A percentile compares a stretch with the other conserved stretches of the same genome.
Evolutionary conservation across 2,797 vertebrate genomes (phyloP).

Genomic region (Dryobates pubescens): DNA sequence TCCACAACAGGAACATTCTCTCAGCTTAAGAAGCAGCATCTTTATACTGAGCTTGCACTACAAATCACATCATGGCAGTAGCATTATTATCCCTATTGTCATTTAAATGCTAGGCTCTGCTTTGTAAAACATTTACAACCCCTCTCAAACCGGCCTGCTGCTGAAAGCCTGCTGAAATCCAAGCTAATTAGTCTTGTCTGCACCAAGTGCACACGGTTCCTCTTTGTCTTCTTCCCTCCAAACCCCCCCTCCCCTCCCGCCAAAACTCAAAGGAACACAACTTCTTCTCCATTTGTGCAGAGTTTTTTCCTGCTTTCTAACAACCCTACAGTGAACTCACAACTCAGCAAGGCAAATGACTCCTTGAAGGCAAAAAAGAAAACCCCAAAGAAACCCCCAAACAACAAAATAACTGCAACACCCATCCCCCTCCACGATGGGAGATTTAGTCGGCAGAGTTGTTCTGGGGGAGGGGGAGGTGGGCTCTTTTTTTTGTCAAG

Average conservation of each 20-base stretch:
- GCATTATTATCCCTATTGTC: no score
- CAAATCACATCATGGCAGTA: not conserved
- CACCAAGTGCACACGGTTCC: conserved; percentile 16
- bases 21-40: conserved; percentile 3
- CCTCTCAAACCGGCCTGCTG: conserved; percentile 21
- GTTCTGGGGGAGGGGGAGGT: not conserved
- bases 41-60: conserved; percentile 14
- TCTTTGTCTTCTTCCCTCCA: conserved; percentile 13
- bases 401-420: not conserved
- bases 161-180: conserved; percentile 33
- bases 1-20: not conserved
- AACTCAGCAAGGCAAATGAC: conserved; percentile 46
- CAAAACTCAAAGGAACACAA: not conserved
- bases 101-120: not conserved
- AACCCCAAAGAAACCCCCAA: not conserved
- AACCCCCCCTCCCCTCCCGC: not conserved
- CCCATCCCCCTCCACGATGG: not conserved
- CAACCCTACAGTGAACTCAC: conserved; percentile 32
- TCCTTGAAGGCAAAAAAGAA: conserved; percentile 18
- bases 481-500: conserved; percentile 22
- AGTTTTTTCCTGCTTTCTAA: conserved; percentile 27
- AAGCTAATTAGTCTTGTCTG: not conserved
- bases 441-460: conserved; percentile 40
- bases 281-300: conserved; percentile 21
- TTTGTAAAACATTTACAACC: conserved; percentile 69